Conservation (phyloP, 2,113 vertebrate species). For the Phasianus colchicus region DNA sequence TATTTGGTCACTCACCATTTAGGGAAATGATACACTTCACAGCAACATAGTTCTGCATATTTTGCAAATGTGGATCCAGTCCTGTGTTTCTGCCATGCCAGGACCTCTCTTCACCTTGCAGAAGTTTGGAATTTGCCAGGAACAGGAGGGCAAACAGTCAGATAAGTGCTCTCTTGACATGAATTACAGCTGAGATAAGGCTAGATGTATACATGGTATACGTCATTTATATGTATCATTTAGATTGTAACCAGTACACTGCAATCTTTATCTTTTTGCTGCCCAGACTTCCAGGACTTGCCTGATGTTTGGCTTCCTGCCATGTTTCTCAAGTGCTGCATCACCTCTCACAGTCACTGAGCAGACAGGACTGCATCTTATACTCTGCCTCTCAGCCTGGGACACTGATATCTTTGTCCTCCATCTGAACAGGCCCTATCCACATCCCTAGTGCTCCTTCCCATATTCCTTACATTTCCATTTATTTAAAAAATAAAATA, state of each 20-base stretch:
- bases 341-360: not conserved
- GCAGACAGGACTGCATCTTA: not conserved
- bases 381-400: not conserved
- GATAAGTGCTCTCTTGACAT: not conserved
- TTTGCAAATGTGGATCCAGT: not conserved
- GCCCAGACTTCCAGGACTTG: not conserved
- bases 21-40: not conserved
- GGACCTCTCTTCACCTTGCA: not conserved
- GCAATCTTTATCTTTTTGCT: not conserved
- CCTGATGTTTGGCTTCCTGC: not conserved
- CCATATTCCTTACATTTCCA: not conserved
- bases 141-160: not conserved
- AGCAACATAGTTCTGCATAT: not conserved
- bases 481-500: not conserved
- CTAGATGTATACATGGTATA: not conserved
- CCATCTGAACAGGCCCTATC: not conserved
- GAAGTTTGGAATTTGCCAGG: not conserved
- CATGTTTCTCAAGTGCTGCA: fast-evolving
- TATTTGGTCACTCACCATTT: not conserved
- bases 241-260: not conserved
- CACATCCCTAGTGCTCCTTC: not conserved
- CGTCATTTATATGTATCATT: not conserved
- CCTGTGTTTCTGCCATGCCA: not conserved
- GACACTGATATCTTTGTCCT: not conserved
- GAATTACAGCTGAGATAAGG: not conserved